Evolutionary conservation across 2,113 vertebrate genomes (phyloP).

Genomic region (Callorhinus ursinus): DNA sequence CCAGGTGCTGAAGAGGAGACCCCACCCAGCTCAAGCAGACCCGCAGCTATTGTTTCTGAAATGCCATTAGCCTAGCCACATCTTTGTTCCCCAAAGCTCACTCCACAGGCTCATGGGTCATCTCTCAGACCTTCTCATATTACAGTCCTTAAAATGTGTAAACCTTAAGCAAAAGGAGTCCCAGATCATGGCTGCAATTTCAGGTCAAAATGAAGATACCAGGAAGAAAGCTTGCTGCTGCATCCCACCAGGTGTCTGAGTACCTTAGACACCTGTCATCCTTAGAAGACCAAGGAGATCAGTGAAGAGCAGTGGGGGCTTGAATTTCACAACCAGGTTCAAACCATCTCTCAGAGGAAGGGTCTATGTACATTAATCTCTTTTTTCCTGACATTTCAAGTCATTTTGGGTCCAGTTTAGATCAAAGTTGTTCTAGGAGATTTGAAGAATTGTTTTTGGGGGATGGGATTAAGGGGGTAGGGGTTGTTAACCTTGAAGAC

Average conservation of each 20-base stretch:
- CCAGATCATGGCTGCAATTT: neutral
- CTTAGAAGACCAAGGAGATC: neutral
- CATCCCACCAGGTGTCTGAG: no score
- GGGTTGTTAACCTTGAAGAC: neutral
- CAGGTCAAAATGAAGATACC: neutral
- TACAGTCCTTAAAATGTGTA: neutral
- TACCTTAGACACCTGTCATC: neutral
- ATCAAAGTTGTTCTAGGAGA: neutral
- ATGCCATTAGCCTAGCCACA: neutral
- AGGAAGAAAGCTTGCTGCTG: neutral
- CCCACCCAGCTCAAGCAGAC: no score
- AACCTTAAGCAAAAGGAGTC: neutral
- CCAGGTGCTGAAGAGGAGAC: neutral
- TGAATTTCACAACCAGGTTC: neutral
- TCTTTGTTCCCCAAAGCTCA: neutral
- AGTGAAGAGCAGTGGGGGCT: neutral
- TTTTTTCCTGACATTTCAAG: neutral
- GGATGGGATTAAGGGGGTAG: neutral
- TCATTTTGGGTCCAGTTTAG: constrained; percentile 45
- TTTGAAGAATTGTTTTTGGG: neutral
- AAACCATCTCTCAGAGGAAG: neutral
- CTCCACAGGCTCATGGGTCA: no score
- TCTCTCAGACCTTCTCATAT: neutral
- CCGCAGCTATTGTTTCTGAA: neutral
- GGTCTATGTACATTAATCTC: neutral